These are phyloP conservation scores for Seriola dumerili DNA, from an alignment of 2,113 vertebrate genomes.

Conservation along the genomic window DNA sequence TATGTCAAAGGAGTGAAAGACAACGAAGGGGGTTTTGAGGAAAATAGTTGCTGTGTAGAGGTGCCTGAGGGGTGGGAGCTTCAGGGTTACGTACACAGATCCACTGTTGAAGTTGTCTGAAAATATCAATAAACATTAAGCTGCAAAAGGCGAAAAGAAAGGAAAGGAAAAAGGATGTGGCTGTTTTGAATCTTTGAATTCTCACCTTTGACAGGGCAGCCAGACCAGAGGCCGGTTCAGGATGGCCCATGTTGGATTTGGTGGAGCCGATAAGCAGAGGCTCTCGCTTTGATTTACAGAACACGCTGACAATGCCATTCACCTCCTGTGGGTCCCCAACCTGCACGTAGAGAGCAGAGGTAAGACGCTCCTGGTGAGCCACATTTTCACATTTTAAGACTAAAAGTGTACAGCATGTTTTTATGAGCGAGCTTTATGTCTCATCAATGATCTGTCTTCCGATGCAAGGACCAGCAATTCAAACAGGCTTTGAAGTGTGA, in stretches of 20 bases:
- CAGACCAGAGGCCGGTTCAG: slow-evolving; percentile 95
- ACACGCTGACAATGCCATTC: slow-evolving; percentile 86
- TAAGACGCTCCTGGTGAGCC: background rate
- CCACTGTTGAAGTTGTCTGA: background rate
- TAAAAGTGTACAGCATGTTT: background rate
- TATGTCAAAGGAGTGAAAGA: no score
- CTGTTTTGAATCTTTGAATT: background rate
- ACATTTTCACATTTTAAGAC: background rate
- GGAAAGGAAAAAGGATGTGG: background rate
- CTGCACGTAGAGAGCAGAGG: slow-evolving; percentile 73
- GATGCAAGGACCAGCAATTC: background rate
- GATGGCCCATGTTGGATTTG: slow-evolving; percentile 99
- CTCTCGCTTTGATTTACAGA: slow-evolving; percentile 84
- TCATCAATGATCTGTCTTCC: no score
- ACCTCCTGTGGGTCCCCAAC: slow-evolving; percentile 97
- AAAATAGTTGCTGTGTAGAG: no score
- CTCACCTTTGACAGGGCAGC: slow-evolving; percentile 92
- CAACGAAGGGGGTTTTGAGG: no score
- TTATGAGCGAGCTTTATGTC: no score
- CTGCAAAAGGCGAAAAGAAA: background rate
- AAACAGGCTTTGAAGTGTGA: background rate
- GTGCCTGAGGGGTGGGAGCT: no score
- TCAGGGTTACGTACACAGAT: no score
- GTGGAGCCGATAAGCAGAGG: slow-evolving; percentile 94
- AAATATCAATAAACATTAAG: background rate